Evolutionary conservation across 2,888 invertebrate genomes (phyloP).

Genomic region (Orthosia cruda): DNA sequence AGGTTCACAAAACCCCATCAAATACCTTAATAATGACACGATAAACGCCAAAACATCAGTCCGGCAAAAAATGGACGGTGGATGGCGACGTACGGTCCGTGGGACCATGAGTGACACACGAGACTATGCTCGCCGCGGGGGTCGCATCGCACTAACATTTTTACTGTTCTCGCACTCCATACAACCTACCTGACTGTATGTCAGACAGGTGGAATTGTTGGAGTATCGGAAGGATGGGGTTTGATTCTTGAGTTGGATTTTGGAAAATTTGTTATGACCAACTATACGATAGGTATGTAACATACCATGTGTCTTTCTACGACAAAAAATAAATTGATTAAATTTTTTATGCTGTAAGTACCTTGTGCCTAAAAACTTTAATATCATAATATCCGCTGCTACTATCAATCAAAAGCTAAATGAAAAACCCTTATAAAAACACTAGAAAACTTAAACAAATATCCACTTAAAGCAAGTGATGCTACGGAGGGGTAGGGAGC

Average conservation of each 20-base stretch:
- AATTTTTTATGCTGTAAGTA: not conserved
- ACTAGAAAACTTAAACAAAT: constrained; percentile 41
- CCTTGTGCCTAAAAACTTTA: not conserved
- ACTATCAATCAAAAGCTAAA: not conserved
- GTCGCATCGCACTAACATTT: constrained; percentile 79
- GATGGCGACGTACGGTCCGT: constrained; percentile 70
- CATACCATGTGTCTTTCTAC: not conserved
- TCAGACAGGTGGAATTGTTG: constrained; percentile 63
- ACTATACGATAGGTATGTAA: not conserved
- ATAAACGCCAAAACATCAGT: constrained; percentile 67
- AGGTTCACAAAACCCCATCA: constrained; percentile 19
- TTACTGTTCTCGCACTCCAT: constrained; percentile 84
- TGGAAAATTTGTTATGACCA: not conserved
- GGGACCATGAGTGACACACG: constrained; percentile 88
- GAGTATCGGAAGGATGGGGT: constrained; percentile 57
- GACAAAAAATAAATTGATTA: not conserved
- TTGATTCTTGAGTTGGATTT: constrained; percentile 65
- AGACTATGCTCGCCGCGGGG: constrained; percentile 82
- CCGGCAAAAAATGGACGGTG: constrained; percentile 75
- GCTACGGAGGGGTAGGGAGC: constrained; percentile 65
- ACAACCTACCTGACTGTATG: constrained; percentile 77
- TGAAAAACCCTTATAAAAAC: constrained; percentile 20
- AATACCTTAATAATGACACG: constrained; percentile 73
- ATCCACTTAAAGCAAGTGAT: constrained; percentile 58
- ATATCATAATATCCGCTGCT: not conserved